A percentile compares a stretch with the other conserved stretches of the same genome.
phyloP scores from a whole-genome alignment of 2,113 vertebrate genomes.

The Melanostigma gelatinosum region DNA sequence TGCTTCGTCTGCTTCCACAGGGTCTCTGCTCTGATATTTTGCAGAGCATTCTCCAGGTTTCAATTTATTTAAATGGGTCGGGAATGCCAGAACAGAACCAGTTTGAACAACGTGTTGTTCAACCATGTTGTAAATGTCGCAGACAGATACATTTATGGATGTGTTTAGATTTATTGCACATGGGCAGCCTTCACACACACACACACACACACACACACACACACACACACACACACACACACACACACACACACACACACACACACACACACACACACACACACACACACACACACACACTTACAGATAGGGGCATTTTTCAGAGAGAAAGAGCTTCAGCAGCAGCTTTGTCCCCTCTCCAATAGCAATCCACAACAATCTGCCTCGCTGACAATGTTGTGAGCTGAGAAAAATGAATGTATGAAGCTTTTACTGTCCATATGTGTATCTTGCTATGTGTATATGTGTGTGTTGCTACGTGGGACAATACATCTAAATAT shows the following conservation, averaged over 20 bases:
- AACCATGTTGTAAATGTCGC: background rate
- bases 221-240: background rate
- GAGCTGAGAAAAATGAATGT: background rate
- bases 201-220: no score
- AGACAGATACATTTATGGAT: background rate
- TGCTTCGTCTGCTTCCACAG: background rate
- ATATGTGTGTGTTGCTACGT: background rate
- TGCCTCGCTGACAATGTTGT: background rate
- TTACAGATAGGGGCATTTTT: background rate
- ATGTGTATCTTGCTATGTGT: background rate
- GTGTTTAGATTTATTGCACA: slow-evolving; percentile 1
- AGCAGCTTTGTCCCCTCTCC: background rate
- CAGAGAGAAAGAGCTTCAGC: background rate
- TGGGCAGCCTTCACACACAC: background rate
- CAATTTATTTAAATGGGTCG: background rate
- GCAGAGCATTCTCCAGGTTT: background rate
- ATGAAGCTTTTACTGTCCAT: background rate
- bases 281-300: background rate
- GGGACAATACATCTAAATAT: background rate
- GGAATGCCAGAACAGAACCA: background rate
- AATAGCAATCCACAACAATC: background rate
- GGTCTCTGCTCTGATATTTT: background rate
- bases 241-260: background rate
- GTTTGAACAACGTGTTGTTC: background rate
- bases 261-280: no score